Evolutionary conservation across 1,140 invertebrate genomes (phyloP), one percentile per base, ranked within the genome.

Genomic region (Drosophila bocqueti): DNA sequence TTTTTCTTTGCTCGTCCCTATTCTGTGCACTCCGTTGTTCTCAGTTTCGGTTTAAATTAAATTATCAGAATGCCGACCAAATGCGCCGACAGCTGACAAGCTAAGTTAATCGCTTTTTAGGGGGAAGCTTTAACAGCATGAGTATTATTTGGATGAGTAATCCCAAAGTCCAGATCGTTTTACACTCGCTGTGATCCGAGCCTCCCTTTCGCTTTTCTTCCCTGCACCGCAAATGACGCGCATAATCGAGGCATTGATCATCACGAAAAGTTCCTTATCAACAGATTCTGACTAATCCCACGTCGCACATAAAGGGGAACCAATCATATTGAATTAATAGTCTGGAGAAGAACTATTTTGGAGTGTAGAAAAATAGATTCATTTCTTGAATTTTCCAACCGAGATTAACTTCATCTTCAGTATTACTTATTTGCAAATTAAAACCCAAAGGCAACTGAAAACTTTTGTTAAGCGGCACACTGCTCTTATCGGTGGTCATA

Each of bases 41-140:
- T 66, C 4, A 46, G 16, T 47, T 64, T 65, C 46, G 59, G 24
- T 71, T 67, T 85, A 81, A 84, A 85, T 85, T 73, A 54, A 85
- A 85, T 85, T 85, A 85, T 80, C 72, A 77, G 49, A 59, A 38
- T 7, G 38, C 52, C 45, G 64, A 40, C 21, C 46, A 52, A 69
- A 43, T 24, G 34, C 13, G 38, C 46, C 49, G 76, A 9, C 72
- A 54, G 59, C 61, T 75, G 50, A 55, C 52, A 36, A 69, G 46
- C 50, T 16, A 34, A 67, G 50, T 57, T 57, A 40, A 64, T 47
- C n/a, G 43, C 43, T 21, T 16, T 38, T 52, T 29, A 45, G 63
- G 40, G 31, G 18, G 29, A 31, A 36, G 24, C 67, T 72, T 63
- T 5, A 63, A 59, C 52, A 21, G 15, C n/a, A 40, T 54, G 49